Evolutionary conservation across 2,888 invertebrate species (phyloP).

Genomic region (Bimastos eiseni): DNA sequence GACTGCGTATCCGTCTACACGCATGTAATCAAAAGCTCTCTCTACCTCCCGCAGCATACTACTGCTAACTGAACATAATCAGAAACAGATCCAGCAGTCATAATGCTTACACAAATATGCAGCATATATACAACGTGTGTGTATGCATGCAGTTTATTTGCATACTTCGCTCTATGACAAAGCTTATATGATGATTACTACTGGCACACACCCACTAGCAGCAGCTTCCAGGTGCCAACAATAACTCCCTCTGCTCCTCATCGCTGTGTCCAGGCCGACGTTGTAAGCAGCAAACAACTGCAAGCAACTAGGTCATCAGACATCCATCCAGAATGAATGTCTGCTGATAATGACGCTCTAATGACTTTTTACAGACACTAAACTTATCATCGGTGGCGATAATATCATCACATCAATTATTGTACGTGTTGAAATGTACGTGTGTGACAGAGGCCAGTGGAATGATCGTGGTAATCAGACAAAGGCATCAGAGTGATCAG

Average conservation of each 20-base stretch:
- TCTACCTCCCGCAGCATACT: neutral
- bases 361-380: neutral
- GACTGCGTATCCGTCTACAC: neutral
- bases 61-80: neutral
- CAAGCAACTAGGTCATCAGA: neutral
- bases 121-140: neutral
- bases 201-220: neutral
- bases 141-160: neutral
- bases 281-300: neutral
- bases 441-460: neutral
- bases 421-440: neutral
- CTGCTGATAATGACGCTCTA: neutral
- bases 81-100: conserved; percentile 4
- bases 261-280: neutral
- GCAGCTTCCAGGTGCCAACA: neutral
- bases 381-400: neutral
- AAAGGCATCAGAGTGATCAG: neutral
- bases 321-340: neutral
- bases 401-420: no score
- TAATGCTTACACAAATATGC: neutral
- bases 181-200: neutral
- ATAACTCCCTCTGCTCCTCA: neutral
- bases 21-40: neutral
- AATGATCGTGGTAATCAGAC: neutral
- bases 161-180: neutral